These are phyloP conservation scores for Buceros bicornis DNA, from an alignment of 2,797 vertebrate genomes.

Conservation along the genomic window DNA sequence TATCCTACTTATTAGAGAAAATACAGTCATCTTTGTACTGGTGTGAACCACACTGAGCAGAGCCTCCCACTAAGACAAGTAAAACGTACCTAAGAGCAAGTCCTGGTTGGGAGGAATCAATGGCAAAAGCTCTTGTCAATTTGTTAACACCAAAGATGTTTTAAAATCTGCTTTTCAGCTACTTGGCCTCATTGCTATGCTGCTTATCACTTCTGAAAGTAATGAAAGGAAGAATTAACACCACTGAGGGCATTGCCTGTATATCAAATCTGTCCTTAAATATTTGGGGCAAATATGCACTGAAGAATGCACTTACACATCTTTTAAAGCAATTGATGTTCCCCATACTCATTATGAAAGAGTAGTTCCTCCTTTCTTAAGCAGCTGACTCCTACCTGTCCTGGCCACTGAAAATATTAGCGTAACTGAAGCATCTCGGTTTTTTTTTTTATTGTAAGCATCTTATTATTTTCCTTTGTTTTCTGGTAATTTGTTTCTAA, in stretches of 20 bases:
- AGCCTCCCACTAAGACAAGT: not conserved
- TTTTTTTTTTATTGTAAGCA: not conserved
- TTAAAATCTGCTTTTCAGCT: not conserved
- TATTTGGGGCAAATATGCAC: not conserved
- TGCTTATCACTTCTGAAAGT: not conserved
- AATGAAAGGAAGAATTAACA: not conserved
- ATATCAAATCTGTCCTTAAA: not conserved
- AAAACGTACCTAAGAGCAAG: not conserved
- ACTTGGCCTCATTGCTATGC: not conserved
- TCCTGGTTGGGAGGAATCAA: not conserved
- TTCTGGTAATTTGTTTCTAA: not conserved
- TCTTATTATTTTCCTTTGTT: not conserved
- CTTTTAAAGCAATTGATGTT: not conserved
- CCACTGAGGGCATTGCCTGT: not conserved
- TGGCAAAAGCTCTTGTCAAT: not conserved
- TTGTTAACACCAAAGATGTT: not conserved
- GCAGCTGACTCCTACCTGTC: not conserved
- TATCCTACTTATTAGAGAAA: not conserved
- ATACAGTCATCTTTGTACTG: not conserved
- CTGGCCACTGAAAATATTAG: not conserved
- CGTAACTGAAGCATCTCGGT: not conserved
- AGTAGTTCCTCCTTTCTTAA: not conserved
- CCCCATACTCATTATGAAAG: not conserved
- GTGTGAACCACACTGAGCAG: not conserved
- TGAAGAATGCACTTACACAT: not conserved